phyloP scores from a whole-genome alignment of 2,797 vertebrate species.

The Crocodylus rhombifer region DNA sequence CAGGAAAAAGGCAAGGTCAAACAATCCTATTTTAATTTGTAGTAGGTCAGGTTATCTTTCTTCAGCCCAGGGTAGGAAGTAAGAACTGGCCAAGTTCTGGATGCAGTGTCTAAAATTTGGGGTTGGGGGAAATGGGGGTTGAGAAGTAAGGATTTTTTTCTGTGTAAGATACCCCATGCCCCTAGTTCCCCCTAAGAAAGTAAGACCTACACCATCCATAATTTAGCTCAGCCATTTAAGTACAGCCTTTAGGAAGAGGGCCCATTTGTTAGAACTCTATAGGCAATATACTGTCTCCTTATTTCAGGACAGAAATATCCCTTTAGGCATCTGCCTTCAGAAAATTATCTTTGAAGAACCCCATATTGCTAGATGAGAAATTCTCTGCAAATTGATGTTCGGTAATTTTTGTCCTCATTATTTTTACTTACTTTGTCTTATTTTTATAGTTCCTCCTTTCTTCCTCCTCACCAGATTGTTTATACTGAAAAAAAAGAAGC shows the following conservation, averaged over 20 bases:
- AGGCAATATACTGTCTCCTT: not conserved
- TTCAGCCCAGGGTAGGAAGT: not conserved
- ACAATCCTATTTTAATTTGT: not conserved
- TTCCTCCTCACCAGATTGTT: conserved; percentile 76
- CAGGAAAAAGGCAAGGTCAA: not conserved
- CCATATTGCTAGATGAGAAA: not conserved
- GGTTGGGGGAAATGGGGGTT: not conserved
- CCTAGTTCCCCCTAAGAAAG: not conserved
- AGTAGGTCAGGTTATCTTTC: not conserved
- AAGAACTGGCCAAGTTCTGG: not conserved
- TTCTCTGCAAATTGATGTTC: conserved; percentile 13
- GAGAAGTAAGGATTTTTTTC: not conserved
- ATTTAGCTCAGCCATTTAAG: not conserved
- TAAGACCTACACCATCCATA: accelerated
- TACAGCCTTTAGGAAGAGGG: not conserved
- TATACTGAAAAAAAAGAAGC: conserved; percentile 71
- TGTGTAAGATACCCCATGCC: not conserved
- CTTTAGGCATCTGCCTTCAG: conserved; percentile 43
- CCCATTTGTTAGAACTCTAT: not conserved
- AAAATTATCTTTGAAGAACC: conserved; percentile 59
- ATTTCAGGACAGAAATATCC: conserved; percentile 56
- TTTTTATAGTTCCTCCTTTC: conserved; percentile 71
- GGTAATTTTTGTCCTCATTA: conserved; percentile 49
- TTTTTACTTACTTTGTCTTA: conserved; percentile 62
- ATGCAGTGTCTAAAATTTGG: not conserved